Percentiles rank a stretch among this genome's conserved stretches.
phyloP scores from a whole-genome alignment of 1,140 invertebrate genomes.

The Saxidomus purpurata region DNA sequence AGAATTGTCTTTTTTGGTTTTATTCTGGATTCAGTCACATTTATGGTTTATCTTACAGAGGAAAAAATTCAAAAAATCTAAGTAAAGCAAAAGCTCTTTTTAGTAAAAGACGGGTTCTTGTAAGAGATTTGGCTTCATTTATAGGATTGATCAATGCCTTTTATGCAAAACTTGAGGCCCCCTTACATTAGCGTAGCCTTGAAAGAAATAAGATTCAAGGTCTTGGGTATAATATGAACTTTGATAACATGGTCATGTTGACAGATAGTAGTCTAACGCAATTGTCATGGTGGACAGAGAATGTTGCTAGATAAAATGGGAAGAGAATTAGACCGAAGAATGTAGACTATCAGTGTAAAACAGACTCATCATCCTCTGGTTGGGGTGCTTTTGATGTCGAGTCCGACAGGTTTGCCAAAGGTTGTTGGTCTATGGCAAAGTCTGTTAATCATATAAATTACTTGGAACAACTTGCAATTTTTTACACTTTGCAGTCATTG shows the following conservation, averaged over 20 bases:
- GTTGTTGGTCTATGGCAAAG: background rate
- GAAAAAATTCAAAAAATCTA: no score
- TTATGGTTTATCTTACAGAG: no score
- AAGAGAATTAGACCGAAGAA: background rate
- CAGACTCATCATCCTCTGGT: background rate
- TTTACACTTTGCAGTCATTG: background rate
- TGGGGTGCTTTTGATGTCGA: background rate
- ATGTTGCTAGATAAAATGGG: background rate
- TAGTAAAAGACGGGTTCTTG: background rate
- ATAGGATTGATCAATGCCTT: conserved; percentile 40
- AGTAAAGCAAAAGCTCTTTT: no score
- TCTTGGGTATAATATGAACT: background rate
- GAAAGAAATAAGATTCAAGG: conserved; percentile 18
- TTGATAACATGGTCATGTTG: background rate
- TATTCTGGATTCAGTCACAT: no score
- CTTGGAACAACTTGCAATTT: conserved; percentile 23
- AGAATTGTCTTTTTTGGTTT: no score
- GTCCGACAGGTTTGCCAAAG: background rate
- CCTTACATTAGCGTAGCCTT: background rate
- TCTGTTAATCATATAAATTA: background rate
- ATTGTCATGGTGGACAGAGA: background rate
- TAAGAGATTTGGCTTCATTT: conserved; percentile 29
- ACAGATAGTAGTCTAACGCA: background rate
- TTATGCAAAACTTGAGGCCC: conserved; percentile 22
- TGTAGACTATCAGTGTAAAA: background rate